These are phyloP conservation scores for Chelon auratus DNA, from an alignment of 2,797 vertebrate genomes.

Conservation along the genomic window DNA sequence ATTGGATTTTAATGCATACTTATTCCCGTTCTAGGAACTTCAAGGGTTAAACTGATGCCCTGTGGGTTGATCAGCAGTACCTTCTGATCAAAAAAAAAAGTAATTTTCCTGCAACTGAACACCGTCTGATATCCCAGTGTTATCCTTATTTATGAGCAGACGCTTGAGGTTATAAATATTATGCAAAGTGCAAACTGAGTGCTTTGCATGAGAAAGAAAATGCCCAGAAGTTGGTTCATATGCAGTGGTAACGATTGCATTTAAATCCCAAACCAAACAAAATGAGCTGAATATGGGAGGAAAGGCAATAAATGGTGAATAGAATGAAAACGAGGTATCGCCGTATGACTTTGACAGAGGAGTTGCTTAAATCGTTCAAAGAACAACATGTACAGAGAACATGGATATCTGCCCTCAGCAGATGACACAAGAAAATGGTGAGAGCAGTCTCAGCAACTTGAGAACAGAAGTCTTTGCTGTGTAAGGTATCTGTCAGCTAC, in stretches of 20 bases:
- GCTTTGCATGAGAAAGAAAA: neutral
- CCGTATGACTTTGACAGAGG: neutral
- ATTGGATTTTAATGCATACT: neutral
- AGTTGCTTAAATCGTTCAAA: neutral
- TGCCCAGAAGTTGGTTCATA: neutral
- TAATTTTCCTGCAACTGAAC: neutral
- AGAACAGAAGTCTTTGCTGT: too few species aligned
- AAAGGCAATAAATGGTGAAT: neutral
- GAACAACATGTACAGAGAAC: neutral
- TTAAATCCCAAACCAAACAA: constrained; percentile 12
- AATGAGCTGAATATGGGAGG: neutral
- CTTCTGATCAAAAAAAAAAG: neutral
- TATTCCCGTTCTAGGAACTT: neutral
- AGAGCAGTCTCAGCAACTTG: neutral
- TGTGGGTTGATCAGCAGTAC: neutral
- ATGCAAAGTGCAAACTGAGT: neutral
- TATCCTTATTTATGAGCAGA: neutral
- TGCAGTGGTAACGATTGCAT: constrained; percentile 2
- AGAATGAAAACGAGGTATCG: neutral
- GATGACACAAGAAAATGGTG: neutral
- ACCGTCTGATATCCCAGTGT: neutral
- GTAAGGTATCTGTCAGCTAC: neutral
- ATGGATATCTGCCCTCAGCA: neutral
- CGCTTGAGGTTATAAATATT: neutral
- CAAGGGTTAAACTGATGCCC: neutral